Base-by-base conservation (phyloP, 2,113 vertebrate species). In the Corydoras sp. region DNA sequence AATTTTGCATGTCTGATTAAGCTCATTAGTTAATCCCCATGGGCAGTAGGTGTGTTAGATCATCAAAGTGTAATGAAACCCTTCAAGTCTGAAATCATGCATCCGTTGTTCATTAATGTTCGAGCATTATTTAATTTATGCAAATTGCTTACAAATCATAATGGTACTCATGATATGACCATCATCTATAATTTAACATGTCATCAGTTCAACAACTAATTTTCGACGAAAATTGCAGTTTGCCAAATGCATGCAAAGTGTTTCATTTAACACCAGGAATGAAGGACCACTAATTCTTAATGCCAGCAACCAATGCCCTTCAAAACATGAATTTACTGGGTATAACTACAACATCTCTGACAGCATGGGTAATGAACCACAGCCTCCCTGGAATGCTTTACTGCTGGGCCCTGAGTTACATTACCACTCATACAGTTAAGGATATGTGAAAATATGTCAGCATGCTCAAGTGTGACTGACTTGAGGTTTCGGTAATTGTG, bases 1-100 rank as follows among this genome's bases (percentile, higher is more conserved):
- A 30, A 65, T 43, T 51, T 54, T 67, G 55, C 51, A 55, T 4
- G 15, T 55, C 10, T 67, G 55, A 56, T 67, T 67, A 53, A 35
- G 50, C 48, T 54, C 53, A 54, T 54, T 51, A 2, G 29, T 29
- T 35, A 35, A n/a, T 55, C 32, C 55, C 55, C 29, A 54, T n/a
- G 12, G 48, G 24, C 29, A 67, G n/a, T 67, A 43, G 35, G 35
- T 43, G 35, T 43, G 35, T 24, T 24, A 24, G 18, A 24, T 24
- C 18, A 24, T 24, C 18, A 24, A 24, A 24, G 18, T 24, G 18
- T 24, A 24, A 43, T 43, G 35, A 43, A 43, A 43, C 35, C 35
- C 35, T 43, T 43, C 35, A 43, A 5, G 35, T 43, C 35, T 43
- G 35, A 8, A 43, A 43, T 43, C 35, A 43, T 43, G 35, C 35